Evolutionary conservation across 2,888 invertebrate genomes (phyloP).

Genomic region (Drosophila fulvimacula): DNA sequence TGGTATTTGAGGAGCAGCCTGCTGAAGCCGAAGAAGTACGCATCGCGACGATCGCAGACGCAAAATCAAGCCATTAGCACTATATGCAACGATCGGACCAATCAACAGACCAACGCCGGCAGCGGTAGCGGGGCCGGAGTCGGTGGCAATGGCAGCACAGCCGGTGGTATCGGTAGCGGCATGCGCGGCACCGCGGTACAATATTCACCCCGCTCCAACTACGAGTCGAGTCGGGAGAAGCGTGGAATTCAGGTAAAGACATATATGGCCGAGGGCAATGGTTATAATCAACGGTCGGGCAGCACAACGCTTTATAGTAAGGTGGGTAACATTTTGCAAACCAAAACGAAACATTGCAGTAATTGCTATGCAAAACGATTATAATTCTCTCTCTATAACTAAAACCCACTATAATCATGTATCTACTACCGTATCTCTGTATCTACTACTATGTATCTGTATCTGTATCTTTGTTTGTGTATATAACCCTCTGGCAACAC

Average conservation of each 20-base stretch:
- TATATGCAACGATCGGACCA: constrained; percentile 85
- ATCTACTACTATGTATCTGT: background rate
- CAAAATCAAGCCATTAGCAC: constrained; percentile 85
- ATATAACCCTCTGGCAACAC: constrained; percentile 1
- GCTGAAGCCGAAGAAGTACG: constrained; percentile 89
- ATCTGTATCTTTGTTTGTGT: constrained; percentile 20
- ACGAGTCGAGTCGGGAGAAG: constrained; percentile 85
- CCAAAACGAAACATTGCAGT: constrained; percentile 57
- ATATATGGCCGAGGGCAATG: constrained; percentile 96
- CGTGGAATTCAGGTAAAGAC: constrained; percentile 97
- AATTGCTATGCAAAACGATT: constrained; percentile 57
- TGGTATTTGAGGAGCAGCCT: constrained; percentile 84
- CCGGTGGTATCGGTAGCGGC: constrained; percentile 60
- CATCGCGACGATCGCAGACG: constrained; percentile 87
- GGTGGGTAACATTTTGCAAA: constrained; percentile 88
- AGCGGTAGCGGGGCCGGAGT: constrained; percentile 67
- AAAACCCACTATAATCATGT: constrained; percentile 41
- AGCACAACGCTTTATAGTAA: constrained; percentile 93
- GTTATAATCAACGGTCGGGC: constrained; percentile 90
- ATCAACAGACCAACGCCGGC: constrained; percentile 85
- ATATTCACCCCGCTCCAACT: constrained; percentile 85
- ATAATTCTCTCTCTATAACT: constrained; percentile 35
- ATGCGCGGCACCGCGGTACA: constrained; percentile 84
- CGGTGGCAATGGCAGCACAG: constrained; percentile 76
- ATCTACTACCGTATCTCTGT: constrained; percentile 12